Base-by-base conservation (phyloP, 2,888 invertebrate genomes). In the Drosophila maculinotata region DNA sequence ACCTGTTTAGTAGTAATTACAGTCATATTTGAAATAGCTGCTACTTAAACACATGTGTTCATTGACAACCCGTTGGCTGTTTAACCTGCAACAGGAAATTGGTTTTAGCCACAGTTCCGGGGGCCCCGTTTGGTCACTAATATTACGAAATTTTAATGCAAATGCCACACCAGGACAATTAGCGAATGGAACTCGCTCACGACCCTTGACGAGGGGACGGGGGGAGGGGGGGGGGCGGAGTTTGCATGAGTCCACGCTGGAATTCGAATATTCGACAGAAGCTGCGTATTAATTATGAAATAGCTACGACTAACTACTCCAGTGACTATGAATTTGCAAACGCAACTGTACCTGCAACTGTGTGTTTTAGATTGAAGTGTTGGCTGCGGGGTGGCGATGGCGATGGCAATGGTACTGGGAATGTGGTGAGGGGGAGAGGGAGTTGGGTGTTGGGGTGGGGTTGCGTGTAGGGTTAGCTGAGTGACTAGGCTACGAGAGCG, bases 121-220 rank as follows among this genome's bases (percentile, higher is more conserved):
- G 14, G 39, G 52, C 26, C 60, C 36, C 48, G 51, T 57, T 48
- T 45, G 52, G 48, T 31, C 69, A 79, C 80, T 77, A 79, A 79
- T 81, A 73, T 76, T 76, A 69, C 70, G 54, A 67, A 81, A 81
- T 74, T 76, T 79, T 76, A 79, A 81, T 84, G 82, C 76, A 71
- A 84, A 68, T 65, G 45, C 69, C 48, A 36, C 47, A 57, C 39
- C 41, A 60, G 44, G 10, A 53, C 84, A 84, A 79, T 79, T 80
- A 80, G 79, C 76, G 79, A 20, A n/a, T 42, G 26, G 12, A n/a
- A n/a, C n/a, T n/a, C n/a, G n/a, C n/a, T n/a, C n/a, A n/a, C n/a
- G n/a, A n/a, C n/a, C n/a, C n/a, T n/a, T n/a, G n/a, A n/a, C n/a
- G 47, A 25, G 12, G 12, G 14, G 14, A n/a, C 14, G 7, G 9